phyloP scores from a whole-genome alignment of 2,113 vertebrate species.

The Misgurnus mizolepis region DNA sequence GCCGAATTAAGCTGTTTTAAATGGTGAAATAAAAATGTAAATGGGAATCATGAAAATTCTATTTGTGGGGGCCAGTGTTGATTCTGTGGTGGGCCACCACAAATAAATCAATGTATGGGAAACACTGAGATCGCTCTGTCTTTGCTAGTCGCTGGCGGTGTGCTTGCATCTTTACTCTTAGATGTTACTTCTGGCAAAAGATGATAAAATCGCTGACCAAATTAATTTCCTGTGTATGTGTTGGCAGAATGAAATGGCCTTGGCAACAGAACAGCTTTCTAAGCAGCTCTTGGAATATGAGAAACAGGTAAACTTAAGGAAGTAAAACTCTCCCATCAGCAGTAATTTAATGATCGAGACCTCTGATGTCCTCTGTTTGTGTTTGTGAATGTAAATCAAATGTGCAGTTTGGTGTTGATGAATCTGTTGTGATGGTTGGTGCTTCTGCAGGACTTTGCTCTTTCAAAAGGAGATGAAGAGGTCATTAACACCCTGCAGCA shows the following conservation, averaged over 20 bases:
- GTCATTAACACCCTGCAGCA: slow-evolving; percentile 89
- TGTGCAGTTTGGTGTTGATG: background rate
- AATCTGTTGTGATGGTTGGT: slow-evolving; percentile 21
- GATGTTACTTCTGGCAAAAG: background rate
- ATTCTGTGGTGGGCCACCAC: no score
- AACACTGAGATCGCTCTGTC: no score
- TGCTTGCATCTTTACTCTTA: no score
- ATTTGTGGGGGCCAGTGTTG: no score
- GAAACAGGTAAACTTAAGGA: slow-evolving; percentile 80
- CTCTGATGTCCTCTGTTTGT: background rate
- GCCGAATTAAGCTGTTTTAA: no score
- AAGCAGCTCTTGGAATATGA: slow-evolving; percentile 92
- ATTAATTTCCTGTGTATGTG: slow-evolving; percentile 17
- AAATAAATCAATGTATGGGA: no score
- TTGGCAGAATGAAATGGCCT: slow-evolving; percentile 93
- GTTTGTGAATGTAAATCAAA: background rate
- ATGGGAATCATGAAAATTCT: no score
- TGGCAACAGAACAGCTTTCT: slow-evolving; percentile 95
- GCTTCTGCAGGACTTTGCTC: slow-evolving; percentile 88
- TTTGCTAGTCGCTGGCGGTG: no score
- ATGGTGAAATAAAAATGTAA: no score
- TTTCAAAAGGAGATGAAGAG: slow-evolving; percentile 97
- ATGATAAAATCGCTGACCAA: background rate
- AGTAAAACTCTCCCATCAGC: background rate
- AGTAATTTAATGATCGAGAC: background rate